Conservation (phyloP, 2,888 invertebrate species). For the Lepidochrysops patricia region DNA sequence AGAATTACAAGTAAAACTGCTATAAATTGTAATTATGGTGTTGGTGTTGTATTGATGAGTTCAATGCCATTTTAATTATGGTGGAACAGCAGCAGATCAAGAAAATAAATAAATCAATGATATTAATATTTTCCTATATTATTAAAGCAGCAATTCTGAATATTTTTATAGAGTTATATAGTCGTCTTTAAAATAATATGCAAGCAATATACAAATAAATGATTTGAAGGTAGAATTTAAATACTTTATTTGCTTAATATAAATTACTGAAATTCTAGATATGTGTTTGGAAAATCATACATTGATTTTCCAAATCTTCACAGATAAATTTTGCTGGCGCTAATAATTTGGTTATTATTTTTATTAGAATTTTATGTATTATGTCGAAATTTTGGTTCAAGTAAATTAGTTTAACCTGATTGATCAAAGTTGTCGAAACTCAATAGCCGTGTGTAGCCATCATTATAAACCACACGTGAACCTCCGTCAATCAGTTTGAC, state of each 20-base stretch:
- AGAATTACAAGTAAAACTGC: neutral
- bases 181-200: neutral
- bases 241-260: neutral
- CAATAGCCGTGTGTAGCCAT: constrained; percentile 20
- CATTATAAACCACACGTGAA: constrained; percentile 37
- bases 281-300: no score
- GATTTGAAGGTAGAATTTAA: neutral
- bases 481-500: constrained; percentile 52
- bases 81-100: neutral
- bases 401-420: no score
- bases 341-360: no score
- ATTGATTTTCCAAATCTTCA: no score
- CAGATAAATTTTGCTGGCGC: neutral
- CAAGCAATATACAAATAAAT: neutral
- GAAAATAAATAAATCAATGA: neutral
- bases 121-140: neutral
- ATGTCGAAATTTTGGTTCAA: neutral
- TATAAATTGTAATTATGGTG: neutral
- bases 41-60: no score
- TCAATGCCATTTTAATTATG: neutral
- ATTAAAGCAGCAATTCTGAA: neutral
- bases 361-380: no score
- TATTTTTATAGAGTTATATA: neutral
- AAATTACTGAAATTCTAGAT: neutral
- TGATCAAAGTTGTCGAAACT: neutral